phyloP scores from a whole-genome alignment of 2,888 invertebrate genomes.

The Eueremaeus valkanovi region DNA sequence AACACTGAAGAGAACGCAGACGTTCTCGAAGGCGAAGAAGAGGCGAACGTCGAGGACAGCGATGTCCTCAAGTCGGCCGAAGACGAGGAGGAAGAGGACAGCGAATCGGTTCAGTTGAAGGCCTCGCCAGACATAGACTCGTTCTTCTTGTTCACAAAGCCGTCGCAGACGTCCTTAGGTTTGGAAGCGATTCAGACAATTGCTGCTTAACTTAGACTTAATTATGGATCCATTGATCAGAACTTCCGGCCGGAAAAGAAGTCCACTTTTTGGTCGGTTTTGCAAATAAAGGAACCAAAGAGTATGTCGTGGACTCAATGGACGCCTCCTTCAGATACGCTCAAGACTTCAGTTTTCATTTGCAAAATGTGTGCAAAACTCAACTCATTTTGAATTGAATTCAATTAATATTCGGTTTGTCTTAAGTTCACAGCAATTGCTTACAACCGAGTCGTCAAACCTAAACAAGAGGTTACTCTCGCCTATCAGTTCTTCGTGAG shows the following conservation, averaged over 20 bases:
- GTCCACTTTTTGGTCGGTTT: slow-evolving; percentile 96
- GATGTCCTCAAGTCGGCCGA: slow-evolving; percentile 23
- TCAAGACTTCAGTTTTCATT: slow-evolving; percentile 95
- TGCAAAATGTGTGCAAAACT: slow-evolving; percentile 69
- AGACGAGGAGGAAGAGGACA: slow-evolving; percentile 51
- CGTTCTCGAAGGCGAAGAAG: slow-evolving; percentile 59
- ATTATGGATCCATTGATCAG: slow-evolving; percentile 51
- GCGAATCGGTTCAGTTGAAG: slow-evolving; percentile 52
- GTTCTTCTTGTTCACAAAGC: slow-evolving; percentile 70
- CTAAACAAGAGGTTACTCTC: slow-evolving; percentile 87
- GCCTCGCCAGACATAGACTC: slow-evolving; percentile 89
- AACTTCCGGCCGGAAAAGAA: slow-evolving; percentile 82
- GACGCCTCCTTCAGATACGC: slow-evolving; percentile 99
- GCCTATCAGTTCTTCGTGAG: slow-evolving; percentile 91
- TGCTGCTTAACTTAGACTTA: not conserved
- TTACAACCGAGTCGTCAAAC: slow-evolving; percentile 80
- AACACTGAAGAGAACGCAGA: slow-evolving; percentile 47
- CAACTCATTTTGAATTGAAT: not conserved
- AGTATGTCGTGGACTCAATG: slow-evolving; percentile 84
- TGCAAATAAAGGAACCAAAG: slow-evolving; percentile 84
- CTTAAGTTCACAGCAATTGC: slow-evolving; percentile 75
- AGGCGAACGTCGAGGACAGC: slow-evolving; percentile 53
- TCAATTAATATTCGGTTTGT: not conserved
- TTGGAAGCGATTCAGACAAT: slow-evolving; percentile 48
- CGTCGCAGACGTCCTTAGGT: slow-evolving; percentile 61